Percentiles rank a stretch among this genome's conserved stretches.
Conservation (phyloP, 1,140 invertebrate species). For the Littorina saxatilis region DNA sequence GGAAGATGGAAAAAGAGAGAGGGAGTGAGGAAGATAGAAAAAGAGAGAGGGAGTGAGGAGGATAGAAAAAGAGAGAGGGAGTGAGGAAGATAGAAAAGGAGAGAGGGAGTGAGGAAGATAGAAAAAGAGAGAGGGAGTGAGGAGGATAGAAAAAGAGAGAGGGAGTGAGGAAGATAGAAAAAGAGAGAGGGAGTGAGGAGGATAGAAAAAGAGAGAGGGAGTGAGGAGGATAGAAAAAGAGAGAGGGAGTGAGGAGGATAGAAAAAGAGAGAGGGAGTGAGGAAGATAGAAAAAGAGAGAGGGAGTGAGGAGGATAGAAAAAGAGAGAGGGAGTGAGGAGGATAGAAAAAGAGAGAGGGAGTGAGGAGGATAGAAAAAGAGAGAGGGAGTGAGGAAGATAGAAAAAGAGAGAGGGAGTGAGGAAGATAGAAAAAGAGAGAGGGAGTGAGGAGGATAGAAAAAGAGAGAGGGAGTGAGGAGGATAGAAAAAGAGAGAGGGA, state of each 20-base stretch:
- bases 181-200: background rate
- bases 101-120: background rate
- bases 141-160: background rate
- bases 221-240: no score
- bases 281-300: background rate
- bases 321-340: background rate
- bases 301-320: background rate
- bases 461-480: no score
- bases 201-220: no score
- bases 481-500: no score
- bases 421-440: no score
- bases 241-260: background rate
- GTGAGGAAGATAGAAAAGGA: background rate
- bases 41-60: background rate
- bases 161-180: background rate
- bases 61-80: no score
- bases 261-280: background rate
- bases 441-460: no score
- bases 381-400: no score
- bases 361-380: no score
- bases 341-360: background rate
- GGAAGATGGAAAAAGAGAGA: background rate
- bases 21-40: background rate
- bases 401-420: no score
- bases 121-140: background rate